Base-by-base conservation (phyloP, 2,888 invertebrate species). In the Drosophila subsilvestris region DNA sequence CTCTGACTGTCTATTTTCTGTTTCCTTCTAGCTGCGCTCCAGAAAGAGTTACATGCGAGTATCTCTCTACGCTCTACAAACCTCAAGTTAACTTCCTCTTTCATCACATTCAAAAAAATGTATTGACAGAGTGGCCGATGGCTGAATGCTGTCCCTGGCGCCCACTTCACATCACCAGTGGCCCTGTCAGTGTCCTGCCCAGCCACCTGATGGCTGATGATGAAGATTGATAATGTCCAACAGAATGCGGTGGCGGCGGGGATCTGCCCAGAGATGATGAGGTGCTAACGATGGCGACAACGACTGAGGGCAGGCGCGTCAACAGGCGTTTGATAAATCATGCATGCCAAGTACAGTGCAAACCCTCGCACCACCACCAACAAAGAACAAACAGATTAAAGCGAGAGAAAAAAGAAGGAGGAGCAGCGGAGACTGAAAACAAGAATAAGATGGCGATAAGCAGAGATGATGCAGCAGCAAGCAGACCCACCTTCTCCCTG, bases 221-320 rank as follows among this genome's bases (percentile, higher is more conserved):
- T 66, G 66, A 66, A 65, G 66, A 66, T 66, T 66, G 66, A 66
- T 66, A 66, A 66, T 66, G 66, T 55, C 66, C 55, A 71, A 32
- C 71, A 37, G 3, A 25, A 1, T 25, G 22, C 2, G 20, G 20
- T 20, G 20, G 20, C n/a, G 22, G 22, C 1, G 22, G 25, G 6
- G 4, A 25, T 25, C 25, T 18, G 29, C 25, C 53, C 37, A 10
- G 37, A 20, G 37, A 55, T 55, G 55, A 29, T 65, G 55, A 60
- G 55, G 66, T 66, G 65, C 55, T 65, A 66, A 66, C 65, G 66
- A 65, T 65, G 65, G 55, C 65, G 48, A 65, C 65, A 63, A 62
- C 53, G 56, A 12, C 43, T 12, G 45, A 14, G 51, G 50, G 37
- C 17, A 6, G 22, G 25, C 12, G 32, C 9, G 1, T 25, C 22